phyloP scores from a whole-genome alignment of 2,113 vertebrate species.

The Rhinoderma darwinii region DNA sequence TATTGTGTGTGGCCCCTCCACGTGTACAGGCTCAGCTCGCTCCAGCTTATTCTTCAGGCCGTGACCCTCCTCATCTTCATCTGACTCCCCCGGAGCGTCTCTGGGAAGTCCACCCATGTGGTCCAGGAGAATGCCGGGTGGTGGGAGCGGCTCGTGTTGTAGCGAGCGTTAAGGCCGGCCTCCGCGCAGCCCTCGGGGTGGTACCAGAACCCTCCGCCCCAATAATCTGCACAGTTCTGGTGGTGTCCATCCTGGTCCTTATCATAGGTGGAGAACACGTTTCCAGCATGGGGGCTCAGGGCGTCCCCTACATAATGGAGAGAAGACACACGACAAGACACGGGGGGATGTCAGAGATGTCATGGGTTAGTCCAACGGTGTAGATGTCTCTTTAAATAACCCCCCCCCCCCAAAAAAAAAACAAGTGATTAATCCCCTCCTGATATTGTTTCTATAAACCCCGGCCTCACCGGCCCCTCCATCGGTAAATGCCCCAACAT shows the following conservation, averaged over 20 bases:
- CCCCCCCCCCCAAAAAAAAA: too few relatives aligned
- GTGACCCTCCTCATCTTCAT: conserved; percentile 43
- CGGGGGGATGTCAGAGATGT: too few relatives aligned
- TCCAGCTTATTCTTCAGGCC: not conserved
- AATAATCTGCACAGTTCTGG: conserved; percentile 44
- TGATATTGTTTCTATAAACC: too few relatives aligned
- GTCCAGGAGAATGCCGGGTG: conserved; percentile 22
- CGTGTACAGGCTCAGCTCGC: not conserved
- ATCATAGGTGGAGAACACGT: conserved; percentile 48
- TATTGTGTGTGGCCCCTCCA: too few relatives aligned
- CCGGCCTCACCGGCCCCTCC: conserved; percentile 29
- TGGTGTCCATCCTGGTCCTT: not conserved
- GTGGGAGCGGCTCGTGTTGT: not conserved
- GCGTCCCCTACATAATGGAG: not conserved
- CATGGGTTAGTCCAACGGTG: too few relatives aligned
- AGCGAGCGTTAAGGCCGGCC: conserved; percentile 41
- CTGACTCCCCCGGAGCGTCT: conserved; percentile 24
- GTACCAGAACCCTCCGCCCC: conserved; percentile 51
- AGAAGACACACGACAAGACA: not conserved
- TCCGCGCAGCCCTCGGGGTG: not conserved
- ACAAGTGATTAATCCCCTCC: too few relatives aligned
- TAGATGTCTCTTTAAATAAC: too few relatives aligned
- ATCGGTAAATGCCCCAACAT: conserved; percentile 12
- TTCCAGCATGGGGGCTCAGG: conserved; percentile 15
- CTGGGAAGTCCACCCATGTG: not conserved